Evolutionary conservation across 2,797 vertebrate species (phyloP).

Genomic region (Naso thynnoides): DNA sequence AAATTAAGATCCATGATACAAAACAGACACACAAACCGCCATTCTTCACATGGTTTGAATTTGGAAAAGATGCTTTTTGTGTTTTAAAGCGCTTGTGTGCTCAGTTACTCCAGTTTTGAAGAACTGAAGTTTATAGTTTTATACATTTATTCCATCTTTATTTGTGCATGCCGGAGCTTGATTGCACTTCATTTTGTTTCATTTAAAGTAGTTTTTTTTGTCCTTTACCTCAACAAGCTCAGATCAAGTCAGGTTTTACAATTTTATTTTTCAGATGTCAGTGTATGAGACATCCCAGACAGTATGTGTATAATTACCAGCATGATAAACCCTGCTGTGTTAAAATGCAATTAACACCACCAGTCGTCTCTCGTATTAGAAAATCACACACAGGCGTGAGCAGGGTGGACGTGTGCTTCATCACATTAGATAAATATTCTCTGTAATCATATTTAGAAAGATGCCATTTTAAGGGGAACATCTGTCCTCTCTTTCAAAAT

Average conservation of each 20-base stretch:
- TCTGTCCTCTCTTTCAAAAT: conserved; percentile 49
- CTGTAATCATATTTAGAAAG: conserved; percentile 57
- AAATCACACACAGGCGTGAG: conserved; percentile 55
- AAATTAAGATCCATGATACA: conserved; percentile 64
- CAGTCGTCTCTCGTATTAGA: conserved; percentile 61
- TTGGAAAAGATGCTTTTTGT: conserved; percentile 25
- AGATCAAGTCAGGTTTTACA: conserved; percentile 28
- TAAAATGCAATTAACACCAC: conserved; percentile 69
- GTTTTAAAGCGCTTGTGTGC: not conserved
- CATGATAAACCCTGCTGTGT: conserved; percentile 56
- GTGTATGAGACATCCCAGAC: conserved; percentile 25
- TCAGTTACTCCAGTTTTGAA: conserved; percentile 17
- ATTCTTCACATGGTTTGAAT: conserved; percentile 59
- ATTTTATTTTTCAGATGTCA: conserved; percentile 21
- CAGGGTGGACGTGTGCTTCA: conserved; percentile 51
- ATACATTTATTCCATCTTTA: conserved; percentile 3
- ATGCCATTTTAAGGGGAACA: conserved; percentile 50
- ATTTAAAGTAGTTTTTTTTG: not conserved
- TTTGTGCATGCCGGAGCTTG: not conserved
- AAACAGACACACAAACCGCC: conserved; percentile 63
- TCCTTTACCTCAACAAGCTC: conserved; percentile 8
- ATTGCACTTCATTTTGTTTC: not conserved
- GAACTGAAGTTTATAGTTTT: not conserved
- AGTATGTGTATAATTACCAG: conserved; percentile 55
- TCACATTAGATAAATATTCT: conserved; percentile 64